phyloP scores from a whole-genome alignment of 2,797 vertebrate genomes.

The Lacerta bilineata region DNA sequence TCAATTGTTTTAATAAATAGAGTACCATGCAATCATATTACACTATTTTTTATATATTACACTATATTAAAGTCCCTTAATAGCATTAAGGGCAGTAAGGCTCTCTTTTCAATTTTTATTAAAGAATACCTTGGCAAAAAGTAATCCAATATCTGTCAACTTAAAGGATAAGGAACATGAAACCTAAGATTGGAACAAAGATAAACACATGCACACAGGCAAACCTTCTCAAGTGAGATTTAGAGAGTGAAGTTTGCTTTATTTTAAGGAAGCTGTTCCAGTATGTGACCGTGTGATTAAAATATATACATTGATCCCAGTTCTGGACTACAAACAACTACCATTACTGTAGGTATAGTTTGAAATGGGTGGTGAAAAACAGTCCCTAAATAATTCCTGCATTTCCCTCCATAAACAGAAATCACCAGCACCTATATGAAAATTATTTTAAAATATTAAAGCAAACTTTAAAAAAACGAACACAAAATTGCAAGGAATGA shows the following conservation, averaged over 20 bases:
- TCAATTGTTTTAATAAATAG: constrained; percentile 14
- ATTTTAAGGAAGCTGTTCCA: constrained; percentile 34
- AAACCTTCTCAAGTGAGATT: constrained; percentile 42
- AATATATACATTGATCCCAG: neutral
- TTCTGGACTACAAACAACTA: neutral
- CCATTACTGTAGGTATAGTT: neutral
- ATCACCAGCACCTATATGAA: neutral
- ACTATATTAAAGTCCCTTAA: constrained; percentile 1
- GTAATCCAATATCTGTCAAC: constrained; percentile 21
- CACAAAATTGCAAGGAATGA: neutral
- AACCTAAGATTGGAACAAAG: constrained; percentile 20
- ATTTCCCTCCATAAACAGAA: neutral
- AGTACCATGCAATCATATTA: constrained; percentile 5
- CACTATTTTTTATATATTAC: neutral
- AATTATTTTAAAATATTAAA: neutral
- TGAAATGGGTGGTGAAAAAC: neutral
- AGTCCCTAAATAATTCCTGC: neutral
- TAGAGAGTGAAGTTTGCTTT: constrained; percentile 28
- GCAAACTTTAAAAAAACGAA: neutral
- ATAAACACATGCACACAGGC: neutral
- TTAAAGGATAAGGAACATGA: constrained; percentile 19
- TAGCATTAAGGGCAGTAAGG: neutral
- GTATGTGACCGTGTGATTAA: neutral
- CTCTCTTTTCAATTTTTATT: constrained; percentile 42
- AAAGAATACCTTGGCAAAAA: constrained; percentile 36